phyloP scores from a whole-genome alignment of 2,797 vertebrate genomes.

The Chaunax sp. region DNA sequence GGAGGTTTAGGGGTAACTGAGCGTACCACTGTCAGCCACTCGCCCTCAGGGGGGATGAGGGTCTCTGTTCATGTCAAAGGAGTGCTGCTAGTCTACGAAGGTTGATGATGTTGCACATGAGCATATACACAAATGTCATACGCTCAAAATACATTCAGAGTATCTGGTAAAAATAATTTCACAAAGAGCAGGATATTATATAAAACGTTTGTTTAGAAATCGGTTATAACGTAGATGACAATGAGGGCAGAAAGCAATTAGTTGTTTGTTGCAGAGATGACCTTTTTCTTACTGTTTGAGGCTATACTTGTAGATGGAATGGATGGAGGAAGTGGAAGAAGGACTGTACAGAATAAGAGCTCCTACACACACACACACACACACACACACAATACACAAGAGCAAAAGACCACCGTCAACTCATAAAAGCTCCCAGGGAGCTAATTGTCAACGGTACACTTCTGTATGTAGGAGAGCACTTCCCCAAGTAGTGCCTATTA shows the following conservation, averaged over 20 bases:
- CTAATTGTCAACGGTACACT: conserved; percentile 71
- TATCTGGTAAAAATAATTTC: neutral
- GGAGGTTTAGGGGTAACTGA: conserved; percentile 54
- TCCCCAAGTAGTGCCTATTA: conserved; percentile 71
- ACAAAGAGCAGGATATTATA: neutral
- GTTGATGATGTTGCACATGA: conserved; percentile 37
- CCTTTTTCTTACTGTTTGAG: neutral
- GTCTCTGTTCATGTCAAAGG: conserved; percentile 37
- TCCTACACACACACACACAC: conserved; percentile 10
- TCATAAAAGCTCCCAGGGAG: conserved; percentile 56
- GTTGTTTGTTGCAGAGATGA: too few species aligned
- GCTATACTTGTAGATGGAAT: too few species aligned
- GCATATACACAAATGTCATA: conserved; percentile 28
- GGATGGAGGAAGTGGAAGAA: too few species aligned
- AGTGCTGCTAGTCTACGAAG: conserved; percentile 23
- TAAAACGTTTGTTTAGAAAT: neutral
- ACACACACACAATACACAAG: conserved; percentile 20
- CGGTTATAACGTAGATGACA: too few species aligned
- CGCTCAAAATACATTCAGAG: conserved; percentile 10
- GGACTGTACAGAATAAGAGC: too few species aligned
- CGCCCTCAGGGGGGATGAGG: conserved; percentile 38
- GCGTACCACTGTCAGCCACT: conserved; percentile 41
- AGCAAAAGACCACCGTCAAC: conserved; percentile 21
- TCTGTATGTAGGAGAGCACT: conserved; percentile 68
- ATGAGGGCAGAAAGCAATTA: too few species aligned